phyloP scores from a whole-genome alignment of 2,113 vertebrate species.

The Notarius quadriscutis region DNA sequence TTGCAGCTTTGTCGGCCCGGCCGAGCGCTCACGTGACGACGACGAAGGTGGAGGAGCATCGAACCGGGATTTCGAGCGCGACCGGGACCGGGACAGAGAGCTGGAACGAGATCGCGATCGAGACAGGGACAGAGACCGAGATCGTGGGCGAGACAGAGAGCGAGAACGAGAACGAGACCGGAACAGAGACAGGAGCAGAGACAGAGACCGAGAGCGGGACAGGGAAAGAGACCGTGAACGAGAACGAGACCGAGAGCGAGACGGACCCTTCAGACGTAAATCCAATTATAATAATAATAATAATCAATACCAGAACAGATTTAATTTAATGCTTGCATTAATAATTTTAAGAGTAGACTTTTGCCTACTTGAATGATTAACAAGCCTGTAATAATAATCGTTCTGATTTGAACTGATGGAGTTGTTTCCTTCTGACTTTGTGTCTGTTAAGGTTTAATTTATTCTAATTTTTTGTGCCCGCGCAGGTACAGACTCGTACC shows the following conservation, averaged over 20 bases:
- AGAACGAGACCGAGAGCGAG: constrained; percentile 62
- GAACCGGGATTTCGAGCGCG: constrained; percentile 63
- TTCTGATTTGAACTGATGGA: too few relatives aligned
- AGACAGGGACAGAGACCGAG: constrained; percentile 50
- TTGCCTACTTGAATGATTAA: neutral
- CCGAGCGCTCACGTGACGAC: constrained; percentile 75
- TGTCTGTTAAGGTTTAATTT: neutral
- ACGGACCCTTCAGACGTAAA: constrained; percentile 79
- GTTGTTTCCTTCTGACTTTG: neutral
- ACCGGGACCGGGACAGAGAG: constrained; percentile 53
- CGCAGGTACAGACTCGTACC: constrained; percentile 84
- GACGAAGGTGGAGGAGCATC: constrained; percentile 60
- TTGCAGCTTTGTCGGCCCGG: constrained; percentile 83
- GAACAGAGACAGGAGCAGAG: constrained; percentile 38
- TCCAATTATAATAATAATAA: neutral
- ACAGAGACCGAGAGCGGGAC: constrained; percentile 61
- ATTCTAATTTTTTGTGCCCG: neutral
- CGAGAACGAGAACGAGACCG: constrained; percentile 29
- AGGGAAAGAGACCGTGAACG: constrained; percentile 62
- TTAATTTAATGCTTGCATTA: neutral
- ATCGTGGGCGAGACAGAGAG: constrained; percentile 48
- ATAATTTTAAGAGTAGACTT: neutral
- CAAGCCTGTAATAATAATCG: neutral
- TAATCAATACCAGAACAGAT: neutral
- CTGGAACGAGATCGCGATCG: constrained; percentile 53